Evolutionary conservation across 2,113 vertebrate genomes (phyloP).

Genomic region (Aramus guarauna): DNA sequence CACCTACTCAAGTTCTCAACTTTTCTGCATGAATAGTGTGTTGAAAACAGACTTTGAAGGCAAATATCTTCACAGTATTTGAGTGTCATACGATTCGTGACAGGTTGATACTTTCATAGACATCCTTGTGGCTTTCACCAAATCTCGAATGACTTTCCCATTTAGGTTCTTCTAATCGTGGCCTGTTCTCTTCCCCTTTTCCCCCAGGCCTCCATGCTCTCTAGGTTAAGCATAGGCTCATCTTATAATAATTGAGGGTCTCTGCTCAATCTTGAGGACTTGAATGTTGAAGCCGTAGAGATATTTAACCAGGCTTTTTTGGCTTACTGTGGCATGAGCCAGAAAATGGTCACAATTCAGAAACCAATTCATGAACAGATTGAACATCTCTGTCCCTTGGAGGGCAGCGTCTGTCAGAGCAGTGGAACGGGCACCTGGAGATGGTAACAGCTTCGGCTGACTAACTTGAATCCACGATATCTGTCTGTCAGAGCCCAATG

Average conservation of each 20-base stretch:
- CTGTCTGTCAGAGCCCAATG: accelerated
- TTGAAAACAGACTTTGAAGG: neutral
- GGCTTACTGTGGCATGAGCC: neutral
- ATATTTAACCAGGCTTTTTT: neutral
- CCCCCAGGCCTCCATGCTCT: neutral
- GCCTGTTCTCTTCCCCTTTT: neutral
- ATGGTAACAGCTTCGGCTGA: accelerated
- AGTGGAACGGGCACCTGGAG: neutral
- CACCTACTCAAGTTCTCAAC: slow-evolving; percentile 4
- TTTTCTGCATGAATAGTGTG: neutral
- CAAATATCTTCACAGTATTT: neutral
- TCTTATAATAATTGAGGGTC: neutral
- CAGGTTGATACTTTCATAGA: neutral
- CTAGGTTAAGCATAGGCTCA: neutral
- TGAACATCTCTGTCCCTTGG: neutral
- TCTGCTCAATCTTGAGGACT: neutral
- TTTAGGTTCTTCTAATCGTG: neutral
- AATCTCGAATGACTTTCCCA: neutral
- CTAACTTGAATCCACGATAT: neutral
- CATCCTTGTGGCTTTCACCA: neutral
- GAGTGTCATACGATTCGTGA: neutral
- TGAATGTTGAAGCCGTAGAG: neutral
- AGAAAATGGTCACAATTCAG: neutral
- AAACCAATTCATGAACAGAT: neutral
- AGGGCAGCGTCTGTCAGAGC: neutral